Percentiles rank a stretch among this genome's conserved stretches.
Conservation (phyloP, 2,797 vertebrate species). For the Hoplostethus mediterraneus region DNA sequence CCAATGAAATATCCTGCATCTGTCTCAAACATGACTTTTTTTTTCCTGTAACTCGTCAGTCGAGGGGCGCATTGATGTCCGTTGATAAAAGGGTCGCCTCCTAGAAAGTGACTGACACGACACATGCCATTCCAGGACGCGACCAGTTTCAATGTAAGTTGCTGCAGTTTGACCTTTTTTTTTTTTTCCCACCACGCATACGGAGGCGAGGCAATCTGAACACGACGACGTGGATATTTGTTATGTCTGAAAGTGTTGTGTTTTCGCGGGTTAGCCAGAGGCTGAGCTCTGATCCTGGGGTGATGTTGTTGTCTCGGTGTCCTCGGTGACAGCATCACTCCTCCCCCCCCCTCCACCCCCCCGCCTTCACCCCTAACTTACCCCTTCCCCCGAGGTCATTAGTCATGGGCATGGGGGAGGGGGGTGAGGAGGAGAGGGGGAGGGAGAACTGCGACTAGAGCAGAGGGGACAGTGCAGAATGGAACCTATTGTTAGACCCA, state of each 20-base stretch:
- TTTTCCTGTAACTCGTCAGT: slow-evolving; percentile 21
- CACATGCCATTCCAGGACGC: background rate
- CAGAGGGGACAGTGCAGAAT: slow-evolving; percentile 70
- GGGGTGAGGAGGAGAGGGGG: background rate
- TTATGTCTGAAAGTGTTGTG: slow-evolving; percentile 12
- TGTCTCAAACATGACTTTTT: slow-evolving; percentile 53
- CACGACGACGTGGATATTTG: background rate
- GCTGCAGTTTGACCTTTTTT: background rate
- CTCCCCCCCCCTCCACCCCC: slow-evolving; percentile 54
- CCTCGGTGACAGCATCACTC: slow-evolving; percentile 43
- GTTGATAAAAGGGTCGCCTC: slow-evolving; percentile 26
- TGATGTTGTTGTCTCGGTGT: slow-evolving; percentile 54
- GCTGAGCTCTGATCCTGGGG: slow-evolving; percentile 7
- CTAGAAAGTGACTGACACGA: slow-evolving; percentile 25
- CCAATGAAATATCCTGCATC: slow-evolving; percentile 36
- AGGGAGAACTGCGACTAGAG: slow-evolving; percentile 46
- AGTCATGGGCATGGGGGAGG: slow-evolving; percentile 61
- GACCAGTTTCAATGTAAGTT: background rate
- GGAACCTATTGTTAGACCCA: slow-evolving; percentile 74
- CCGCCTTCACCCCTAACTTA: slow-evolving; percentile 64
- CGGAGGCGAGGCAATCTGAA: background rate
- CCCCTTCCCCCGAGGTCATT: slow-evolving; percentile 70
- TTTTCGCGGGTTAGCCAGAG: slow-evolving; percentile 9
- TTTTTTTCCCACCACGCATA: slow-evolving; percentile 7
- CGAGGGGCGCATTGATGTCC: slow-evolving; percentile 12